Base-by-base conservation (phyloP, 2,797 vertebrate genomes). In the Acanthiza pusilla region DNA sequence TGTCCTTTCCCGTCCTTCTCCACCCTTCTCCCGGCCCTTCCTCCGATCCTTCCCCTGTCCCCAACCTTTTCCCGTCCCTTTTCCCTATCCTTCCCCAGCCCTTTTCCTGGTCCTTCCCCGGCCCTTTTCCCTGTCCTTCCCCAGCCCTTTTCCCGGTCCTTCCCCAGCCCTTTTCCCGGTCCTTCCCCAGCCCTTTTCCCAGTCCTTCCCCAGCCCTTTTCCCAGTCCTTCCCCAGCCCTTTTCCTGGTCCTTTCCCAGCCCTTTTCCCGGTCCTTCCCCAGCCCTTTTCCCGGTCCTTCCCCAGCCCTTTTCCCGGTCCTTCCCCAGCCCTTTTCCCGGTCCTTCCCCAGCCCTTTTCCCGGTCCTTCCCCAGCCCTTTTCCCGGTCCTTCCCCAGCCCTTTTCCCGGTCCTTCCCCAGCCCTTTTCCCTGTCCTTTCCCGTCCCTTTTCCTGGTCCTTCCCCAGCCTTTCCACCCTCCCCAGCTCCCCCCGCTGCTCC, bases 1-100 rank as follows among this genome's bases (percentile, higher is more conserved):
- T 14, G 13, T 5, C 40, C 40, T 45, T 21, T 30, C 58, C 36
- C 25, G 55, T 5, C 12, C 9, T 43, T 54, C 10, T 3, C 40
- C 40, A 42, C 40, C 40, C 40, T 42, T 42, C 11, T 42, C 3
- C 13, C 2, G 30, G 18, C 17, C 1, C 34, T 74, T 42, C 4
- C 9, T 4, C 22, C 3, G 5, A 3, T n/a, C 1, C 34, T 57
- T 26, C 7, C 20, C 7, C 57, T 4, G 25, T 42, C 42, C 42
- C 42, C 42, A 42, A 50, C 7, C 14, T 13, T 38, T 38, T 13
- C 38, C 38, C 38, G 38, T 9, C 38, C 38, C 25, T 50, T 9
- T 16, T 21, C 3, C 15, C 25, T 7, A 6, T 14, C n/a, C 22
- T 17, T 34, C 9, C 14, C 14, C 40, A 13, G 8, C 3, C 22